A percentile compares a stretch with the other conserved stretches of the same genome.
Conservation (phyloP, 30 jellyfish, hydroid and myxozoan genomes). For the Cassiopea andromeda region DNA sequence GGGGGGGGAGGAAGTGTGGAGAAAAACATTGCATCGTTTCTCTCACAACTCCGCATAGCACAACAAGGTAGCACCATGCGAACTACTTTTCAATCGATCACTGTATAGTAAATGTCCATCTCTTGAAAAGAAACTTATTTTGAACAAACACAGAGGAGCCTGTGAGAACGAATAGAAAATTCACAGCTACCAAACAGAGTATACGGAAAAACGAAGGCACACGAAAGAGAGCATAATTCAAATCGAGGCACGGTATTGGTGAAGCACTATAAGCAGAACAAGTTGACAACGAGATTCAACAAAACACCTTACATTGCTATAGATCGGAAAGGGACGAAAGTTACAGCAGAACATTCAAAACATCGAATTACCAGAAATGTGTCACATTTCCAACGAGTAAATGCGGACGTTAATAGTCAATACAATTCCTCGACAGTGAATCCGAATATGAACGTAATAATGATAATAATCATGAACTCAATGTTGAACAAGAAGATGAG, state of each 20-base stretch:
- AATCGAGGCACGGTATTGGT: slow-evolving; percentile 9
- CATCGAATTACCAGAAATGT: slow-evolving; percentile 28
- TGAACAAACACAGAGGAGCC: slow-evolving; percentile 29
- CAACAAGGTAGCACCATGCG: slow-evolving; percentile 2
- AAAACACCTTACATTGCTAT: slow-evolving; percentile 33
- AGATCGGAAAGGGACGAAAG: slow-evolving; percentile 28
- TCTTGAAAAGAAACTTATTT: not conserved
- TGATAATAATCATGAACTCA: slow-evolving; percentile 3
- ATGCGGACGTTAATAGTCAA: not conserved
- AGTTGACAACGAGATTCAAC: not conserved
- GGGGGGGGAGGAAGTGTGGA: not conserved
- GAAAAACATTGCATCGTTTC: not conserved
- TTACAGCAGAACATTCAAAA: slow-evolving; percentile 21
- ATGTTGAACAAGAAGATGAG: slow-evolving; percentile 15
- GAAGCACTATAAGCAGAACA: slow-evolving; percentile 3
- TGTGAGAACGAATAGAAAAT: slow-evolving; percentile 23
- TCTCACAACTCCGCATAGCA: not conserved
- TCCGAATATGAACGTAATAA: not conserved
- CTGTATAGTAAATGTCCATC: slow-evolving; percentile 38
- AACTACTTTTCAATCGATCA: slow-evolving; percentile 29
- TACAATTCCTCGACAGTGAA: not conserved
- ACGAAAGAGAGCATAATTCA: slow-evolving; percentile 20
- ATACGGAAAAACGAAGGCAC: slow-evolving; percentile 36
- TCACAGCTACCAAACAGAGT: slow-evolving; percentile 10
- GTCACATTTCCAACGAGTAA: slow-evolving; percentile 10